A percentile compares a stretch with the other conserved stretches of the same genome.
Evolutionary conservation across 2,888 invertebrate species (phyloP).

Genomic region (Eilema griseolum): DNA sequence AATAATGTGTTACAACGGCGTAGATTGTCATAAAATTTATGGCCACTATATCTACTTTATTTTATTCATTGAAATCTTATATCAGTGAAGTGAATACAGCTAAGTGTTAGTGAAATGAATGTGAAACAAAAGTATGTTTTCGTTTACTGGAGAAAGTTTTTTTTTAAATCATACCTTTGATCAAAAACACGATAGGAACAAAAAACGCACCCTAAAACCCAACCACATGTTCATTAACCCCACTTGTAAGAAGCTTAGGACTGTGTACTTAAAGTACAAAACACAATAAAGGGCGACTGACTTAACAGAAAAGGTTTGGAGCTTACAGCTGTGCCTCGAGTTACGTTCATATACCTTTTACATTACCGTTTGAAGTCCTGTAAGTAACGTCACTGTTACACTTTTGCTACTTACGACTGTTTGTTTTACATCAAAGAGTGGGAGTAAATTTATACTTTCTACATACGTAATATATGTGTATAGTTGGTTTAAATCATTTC

Average conservation of each 20-base stretch:
- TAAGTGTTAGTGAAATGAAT: too few relatives aligned
- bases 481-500: too few relatives aligned
- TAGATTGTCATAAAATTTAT: too few relatives aligned
- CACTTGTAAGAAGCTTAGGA: background rate
- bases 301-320: slow-evolving; percentile 22
- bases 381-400: background rate
- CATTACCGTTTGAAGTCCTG: slow-evolving; percentile 9
- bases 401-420: background rate
- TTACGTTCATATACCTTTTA: slow-evolving; percentile 20
- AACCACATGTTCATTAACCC: slow-evolving; percentile 8
- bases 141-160: too few relatives aligned
- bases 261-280: slow-evolving; percentile 1
- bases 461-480: background rate
- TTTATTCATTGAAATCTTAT: too few relatives aligned
- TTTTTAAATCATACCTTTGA: too few relatives aligned
- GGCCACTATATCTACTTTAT: too few relatives aligned
- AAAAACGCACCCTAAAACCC: background rate
- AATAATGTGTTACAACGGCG: too few relatives aligned
- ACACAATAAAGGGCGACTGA: slow-evolving; percentile 20
- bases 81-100: too few relatives aligned
- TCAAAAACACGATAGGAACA: background rate
- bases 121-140: too few relatives aligned
- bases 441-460: background rate
- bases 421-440: background rate
- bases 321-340: slow-evolving; percentile 12